Conservation (phyloP, 1,140 invertebrate species). For the Brachionus koreanus region DNA sequence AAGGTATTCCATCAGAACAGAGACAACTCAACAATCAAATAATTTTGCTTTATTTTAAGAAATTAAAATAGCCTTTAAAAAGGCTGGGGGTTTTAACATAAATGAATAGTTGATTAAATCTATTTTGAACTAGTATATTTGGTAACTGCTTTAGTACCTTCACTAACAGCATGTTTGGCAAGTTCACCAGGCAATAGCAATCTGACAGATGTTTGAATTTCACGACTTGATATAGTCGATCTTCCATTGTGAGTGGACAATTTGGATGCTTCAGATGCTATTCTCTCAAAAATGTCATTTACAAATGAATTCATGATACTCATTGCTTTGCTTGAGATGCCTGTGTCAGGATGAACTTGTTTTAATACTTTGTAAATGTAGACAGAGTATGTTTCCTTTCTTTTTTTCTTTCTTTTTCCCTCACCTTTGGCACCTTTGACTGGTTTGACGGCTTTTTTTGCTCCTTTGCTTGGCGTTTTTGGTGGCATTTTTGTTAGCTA, state of each 20-base stretch:
- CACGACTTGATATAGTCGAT: slow-evolving; percentile 62
- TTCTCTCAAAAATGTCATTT: slow-evolving; percentile 67
- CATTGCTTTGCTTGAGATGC: slow-evolving; percentile 61
- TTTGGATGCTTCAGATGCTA: slow-evolving; percentile 68
- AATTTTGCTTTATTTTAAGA: neutral
- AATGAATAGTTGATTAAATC: no score
- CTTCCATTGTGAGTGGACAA: no score
- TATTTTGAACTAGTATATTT: no score
- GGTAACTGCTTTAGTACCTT: no score
- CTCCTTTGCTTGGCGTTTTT: no score
- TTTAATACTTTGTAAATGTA: no score
- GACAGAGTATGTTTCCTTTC: no score
- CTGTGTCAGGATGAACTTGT: slow-evolving; percentile 60
- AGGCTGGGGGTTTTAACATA: no score
- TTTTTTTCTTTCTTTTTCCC: neutral
- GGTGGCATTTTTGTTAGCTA: neutral
- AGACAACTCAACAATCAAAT: no score
- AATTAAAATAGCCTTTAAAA: no score
- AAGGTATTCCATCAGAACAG: no score
- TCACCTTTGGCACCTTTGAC: slow-evolving; percentile 24
- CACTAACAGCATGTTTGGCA: no score
- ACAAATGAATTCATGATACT: slow-evolving; percentile 69
- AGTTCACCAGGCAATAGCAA: slow-evolving; percentile 65
- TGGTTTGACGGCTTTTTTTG: slow-evolving; percentile 40
- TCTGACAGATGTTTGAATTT: slow-evolving; percentile 66